phyloP scores from a whole-genome alignment of 2,888 invertebrate species.

The Cordilura impudica region DNA sequence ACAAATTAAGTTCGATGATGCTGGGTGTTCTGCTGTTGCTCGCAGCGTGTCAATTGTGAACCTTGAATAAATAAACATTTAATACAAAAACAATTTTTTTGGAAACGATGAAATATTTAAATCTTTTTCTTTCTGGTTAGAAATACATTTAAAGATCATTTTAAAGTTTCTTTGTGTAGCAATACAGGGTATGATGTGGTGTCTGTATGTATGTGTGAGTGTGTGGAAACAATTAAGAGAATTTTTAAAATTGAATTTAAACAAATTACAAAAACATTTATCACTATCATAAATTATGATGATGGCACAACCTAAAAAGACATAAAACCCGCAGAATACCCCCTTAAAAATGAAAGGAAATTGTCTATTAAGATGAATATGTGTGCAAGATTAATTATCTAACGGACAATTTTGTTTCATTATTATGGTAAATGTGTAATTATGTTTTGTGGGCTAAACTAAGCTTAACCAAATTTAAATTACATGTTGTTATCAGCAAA shows the following conservation, averaged over 20 bases:
- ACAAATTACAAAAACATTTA: constrained; percentile 59
- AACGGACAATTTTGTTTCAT: not conserved
- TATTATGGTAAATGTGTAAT: too few relatives aligned
- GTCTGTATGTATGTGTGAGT: constrained; percentile 1
- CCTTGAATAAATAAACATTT: constrained; percentile 59
- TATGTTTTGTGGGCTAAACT: too few relatives aligned
- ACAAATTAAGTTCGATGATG: constrained; percentile 42
- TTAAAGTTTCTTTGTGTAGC: constrained; percentile 41
- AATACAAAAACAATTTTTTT: constrained; percentile 31
- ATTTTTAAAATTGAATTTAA: constrained; percentile 55
- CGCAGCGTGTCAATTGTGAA: constrained; percentile 60
- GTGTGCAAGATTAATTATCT: not conserved
- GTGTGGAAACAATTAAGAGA: constrained; percentile 29
- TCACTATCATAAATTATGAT: constrained; percentile 59
- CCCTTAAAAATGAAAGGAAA: constrained; percentile 11
- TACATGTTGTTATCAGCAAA: too few relatives aligned
- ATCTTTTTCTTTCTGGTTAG: constrained; percentile 32
- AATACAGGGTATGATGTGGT: constrained; percentile 19
- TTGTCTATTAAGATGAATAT: constrained; percentile 45
- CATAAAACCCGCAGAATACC: constrained; percentile 48
- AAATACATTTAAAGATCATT: constrained; percentile 35
- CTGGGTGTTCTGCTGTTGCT: constrained; percentile 42
- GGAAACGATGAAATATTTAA: constrained; percentile 57
- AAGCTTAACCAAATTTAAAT: too few relatives aligned
- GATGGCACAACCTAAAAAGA: constrained; percentile 42